phyloP scores from a whole-genome alignment of 2,888 invertebrate genomes.

The Actias luna region DNA sequence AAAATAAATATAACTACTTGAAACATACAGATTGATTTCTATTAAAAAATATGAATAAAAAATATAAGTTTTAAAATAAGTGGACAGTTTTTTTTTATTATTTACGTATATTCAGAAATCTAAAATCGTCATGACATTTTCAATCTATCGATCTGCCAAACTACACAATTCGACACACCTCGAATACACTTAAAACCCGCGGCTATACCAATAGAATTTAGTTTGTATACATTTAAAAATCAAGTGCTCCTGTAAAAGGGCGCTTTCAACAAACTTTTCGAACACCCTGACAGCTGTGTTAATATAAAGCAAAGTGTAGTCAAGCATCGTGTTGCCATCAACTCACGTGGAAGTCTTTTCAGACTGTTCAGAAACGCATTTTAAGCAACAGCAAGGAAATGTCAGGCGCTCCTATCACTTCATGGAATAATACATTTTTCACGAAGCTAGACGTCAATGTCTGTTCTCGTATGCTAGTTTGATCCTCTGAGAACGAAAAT shows the following conservation, averaged over 20 bases:
- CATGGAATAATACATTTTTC: constrained; percentile 60
- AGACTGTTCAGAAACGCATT: constrained; percentile 52
- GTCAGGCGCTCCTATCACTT: constrained; percentile 35
- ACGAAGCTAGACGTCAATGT: constrained; percentile 53
- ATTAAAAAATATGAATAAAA: too few relatives aligned
- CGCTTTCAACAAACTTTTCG: constrained; percentile 33
- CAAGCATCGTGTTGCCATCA: constrained; percentile 34
- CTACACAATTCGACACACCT: not conserved
- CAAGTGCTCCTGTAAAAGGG: constrained; percentile 12
- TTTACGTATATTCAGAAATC: not conserved
- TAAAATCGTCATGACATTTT: not conserved
- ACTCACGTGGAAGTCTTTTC: constrained; percentile 54
- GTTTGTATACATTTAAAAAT: constrained; percentile 2
- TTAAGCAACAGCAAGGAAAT: constrained; percentile 31
- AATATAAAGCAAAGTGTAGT: constrained; percentile 36
- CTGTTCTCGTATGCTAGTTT: constrained; percentile 42
- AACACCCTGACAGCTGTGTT: constrained; percentile 30
- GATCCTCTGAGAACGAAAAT: constrained; percentile 37
- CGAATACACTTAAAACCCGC: not conserved
- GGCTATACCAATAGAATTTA: not conserved
- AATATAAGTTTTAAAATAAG: not conserved
- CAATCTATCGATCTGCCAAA: not conserved
- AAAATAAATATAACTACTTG: too few relatives aligned
- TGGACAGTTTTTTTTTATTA: not conserved
- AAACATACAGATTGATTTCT: too few relatives aligned